Evolutionary conservation across 1,140 invertebrate genomes (phyloP), one percentile per base, ranked within the genome.

Genomic region (Ceratina australensis): DNA sequence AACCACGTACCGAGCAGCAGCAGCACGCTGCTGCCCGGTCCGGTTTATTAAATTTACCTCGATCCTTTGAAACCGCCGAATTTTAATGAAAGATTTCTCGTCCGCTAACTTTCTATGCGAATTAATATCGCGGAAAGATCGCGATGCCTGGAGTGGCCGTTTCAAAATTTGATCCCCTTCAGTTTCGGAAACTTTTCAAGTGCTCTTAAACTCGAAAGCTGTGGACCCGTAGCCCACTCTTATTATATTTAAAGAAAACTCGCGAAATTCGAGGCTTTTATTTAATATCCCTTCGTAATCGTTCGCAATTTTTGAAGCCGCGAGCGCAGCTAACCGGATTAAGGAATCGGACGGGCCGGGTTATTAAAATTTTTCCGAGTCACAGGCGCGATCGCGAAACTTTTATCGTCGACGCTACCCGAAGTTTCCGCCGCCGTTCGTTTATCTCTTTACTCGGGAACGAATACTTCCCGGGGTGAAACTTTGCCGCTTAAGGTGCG

Each of bases 361-460:
- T 63, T 33, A 54, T 47, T 66, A 57, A 75, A 67, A 75, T 67
- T 67, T 65, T 67, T 57, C 26, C 28, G 28, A 26, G 52, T 20
- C 26, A 56, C 54, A n/a, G n/a, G 16, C 22, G 22, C 33, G 22
- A 3, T 7, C 33, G 33, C 33, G 33, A 59, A 78, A 82, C 66
- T 80, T 82, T 80, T 64, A 68, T 73, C 64, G 63, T 64, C 68
- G 72, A 78, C 42, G 26, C 49, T 0, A n/a, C 16, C 49, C n/a
- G 33, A 81, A 78, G 24, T 81, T 78, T 72, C 60, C 42, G 1
- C 18, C 13, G 5, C 22, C 0, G 13, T n/a, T 18, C 16, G 22
- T 20, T 20, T 22, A 22, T 8, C 3, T 33, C 10, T 28, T 3
- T 8, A n/a, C 22, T 49, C n/a, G 3, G 2, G 2, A 24, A 68